Evolutionary conservation across 1,140 invertebrate genomes (phyloP), one percentile per base, ranked within the genome.

Genomic region (Drosophila pectinifera): DNA sequence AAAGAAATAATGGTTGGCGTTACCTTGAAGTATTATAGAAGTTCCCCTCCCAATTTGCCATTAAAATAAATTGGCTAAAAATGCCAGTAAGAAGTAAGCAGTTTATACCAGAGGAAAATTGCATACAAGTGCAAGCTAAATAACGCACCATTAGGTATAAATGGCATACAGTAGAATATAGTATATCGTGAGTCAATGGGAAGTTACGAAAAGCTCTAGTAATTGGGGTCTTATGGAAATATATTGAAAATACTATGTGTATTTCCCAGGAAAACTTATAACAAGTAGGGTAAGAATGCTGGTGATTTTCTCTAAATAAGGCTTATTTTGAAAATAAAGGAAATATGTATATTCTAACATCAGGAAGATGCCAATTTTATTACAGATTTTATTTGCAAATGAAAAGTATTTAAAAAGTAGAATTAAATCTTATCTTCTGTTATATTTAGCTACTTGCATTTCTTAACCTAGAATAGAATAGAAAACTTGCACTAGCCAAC

Each of bases 31-130:
- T 42, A 26, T 28, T 24, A 41, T 36, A 14, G 8, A 28, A 43
- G 20, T 51, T 43, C 18, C 13, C 34, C 18, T 14, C 36, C 26
- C 22, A 46, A 75, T 54, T 57, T 58, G 34, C 24, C 20, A 45
- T 53, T 42, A 49, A 62, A 46, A 73, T 73, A 61, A 54, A 64
- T 56, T 69, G 53, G 55, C 18, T 62, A 20, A 38, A 59, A 59
- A 51, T 49, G 31, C 10, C 16, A 38, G 13, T 28, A 68, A 28
- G n/a, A 46, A 46, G 58, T 43, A 48, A 26, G 49, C 10, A 41
- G 18, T 13, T 42, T 26, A 5, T 13, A 11, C n/a, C n/a, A 31
- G 18, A 22, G 5, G 13, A 2, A 20, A 1, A 22, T 49, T 58
- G 11, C 16, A 22, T 22, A 26, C n/a, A 48, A 49, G 8, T 58